Percentiles rank a stretch among this genome's conserved stretches.
Conservation (phyloP, 1,140 invertebrate species). For the Ceratina australensis region DNA sequence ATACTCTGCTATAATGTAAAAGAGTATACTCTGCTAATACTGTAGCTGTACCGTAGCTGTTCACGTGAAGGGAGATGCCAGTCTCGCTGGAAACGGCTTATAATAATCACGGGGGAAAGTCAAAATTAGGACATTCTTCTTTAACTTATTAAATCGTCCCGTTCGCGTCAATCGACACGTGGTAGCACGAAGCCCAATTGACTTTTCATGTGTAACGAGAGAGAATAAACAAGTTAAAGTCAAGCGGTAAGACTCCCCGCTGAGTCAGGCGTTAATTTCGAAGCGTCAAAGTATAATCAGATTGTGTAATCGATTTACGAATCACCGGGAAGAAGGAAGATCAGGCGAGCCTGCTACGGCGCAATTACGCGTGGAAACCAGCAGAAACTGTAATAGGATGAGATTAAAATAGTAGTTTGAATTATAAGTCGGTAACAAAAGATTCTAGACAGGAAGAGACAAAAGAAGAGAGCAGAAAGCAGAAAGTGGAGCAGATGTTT, state of each 20-base stretch:
- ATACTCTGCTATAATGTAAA: too few relatives aligned
- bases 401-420: neutral
- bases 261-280: constrained; percentile 36
- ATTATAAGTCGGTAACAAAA: neutral
- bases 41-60: constrained; percentile 1
- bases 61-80: neutral
- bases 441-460: neutral
- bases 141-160: neutral
- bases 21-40: constrained; percentile 28
- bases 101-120: neutral
- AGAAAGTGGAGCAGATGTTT: constrained; percentile 53
- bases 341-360: too few relatives aligned
- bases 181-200: too few relatives aligned
- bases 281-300: constrained; percentile 12
- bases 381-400: neutral
- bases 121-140: neutral
- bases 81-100: neutral
- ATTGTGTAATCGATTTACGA: constrained; percentile 44
- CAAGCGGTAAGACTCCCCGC: neutral
- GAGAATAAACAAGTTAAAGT: neutral
- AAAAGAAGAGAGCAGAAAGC: neutral
- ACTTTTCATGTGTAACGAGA: neutral
- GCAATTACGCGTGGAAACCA: neutral
- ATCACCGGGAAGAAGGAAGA: neutral
- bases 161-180: neutral